Percentiles rank a stretch among this genome's conserved stretches.
Evolutionary conservation across 2,888 invertebrate genomes (phyloP).

Genomic region (Spicauda simplicius): DNA sequence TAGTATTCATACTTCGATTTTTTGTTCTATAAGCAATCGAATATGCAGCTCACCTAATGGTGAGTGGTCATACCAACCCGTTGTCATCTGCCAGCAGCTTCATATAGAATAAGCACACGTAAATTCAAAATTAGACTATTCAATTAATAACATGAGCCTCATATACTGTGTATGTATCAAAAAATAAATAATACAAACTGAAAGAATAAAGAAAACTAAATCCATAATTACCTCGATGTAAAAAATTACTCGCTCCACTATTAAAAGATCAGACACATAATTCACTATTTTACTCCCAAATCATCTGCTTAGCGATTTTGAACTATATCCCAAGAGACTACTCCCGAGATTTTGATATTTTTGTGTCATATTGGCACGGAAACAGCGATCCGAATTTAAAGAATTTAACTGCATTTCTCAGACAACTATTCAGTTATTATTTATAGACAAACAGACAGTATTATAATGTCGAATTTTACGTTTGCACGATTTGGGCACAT

Average conservation of each 20-base stretch:
- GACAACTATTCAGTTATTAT: slow-evolving; percentile 44
- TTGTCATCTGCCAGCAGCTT: too few relatives aligned
- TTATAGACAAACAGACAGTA: slow-evolving; percentile 41
- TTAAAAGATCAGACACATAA: slow-evolving; percentile 32
- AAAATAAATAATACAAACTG: too few relatives aligned
- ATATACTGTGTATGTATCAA: too few relatives aligned
- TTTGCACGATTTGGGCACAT: background rate
- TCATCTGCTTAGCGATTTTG: slow-evolving; percentile 12
- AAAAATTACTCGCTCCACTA: slow-evolving; percentile 24
- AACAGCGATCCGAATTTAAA: slow-evolving; percentile 39
- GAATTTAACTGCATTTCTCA: slow-evolving; percentile 44
- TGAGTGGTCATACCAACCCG: too few relatives aligned
- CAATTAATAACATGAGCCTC: too few relatives aligned
- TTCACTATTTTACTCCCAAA: slow-evolving; percentile 20
- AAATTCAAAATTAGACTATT: too few relatives aligned
- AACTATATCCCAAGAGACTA: background rate
- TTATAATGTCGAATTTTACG: slow-evolving; percentile 19
- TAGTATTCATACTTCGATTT: too few relatives aligned
- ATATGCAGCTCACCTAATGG: background rate
- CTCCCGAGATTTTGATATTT: slow-evolving; percentile 1
- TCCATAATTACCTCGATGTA: slow-evolving; percentile 1
- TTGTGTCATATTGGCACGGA: slow-evolving; percentile 41
- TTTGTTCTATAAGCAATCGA: too few relatives aligned
- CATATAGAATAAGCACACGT: too few relatives aligned
- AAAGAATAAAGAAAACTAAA: too few relatives aligned